Base-by-base conservation (phyloP, 1,140 invertebrate species). In the Danaus plexippus region DNA sequence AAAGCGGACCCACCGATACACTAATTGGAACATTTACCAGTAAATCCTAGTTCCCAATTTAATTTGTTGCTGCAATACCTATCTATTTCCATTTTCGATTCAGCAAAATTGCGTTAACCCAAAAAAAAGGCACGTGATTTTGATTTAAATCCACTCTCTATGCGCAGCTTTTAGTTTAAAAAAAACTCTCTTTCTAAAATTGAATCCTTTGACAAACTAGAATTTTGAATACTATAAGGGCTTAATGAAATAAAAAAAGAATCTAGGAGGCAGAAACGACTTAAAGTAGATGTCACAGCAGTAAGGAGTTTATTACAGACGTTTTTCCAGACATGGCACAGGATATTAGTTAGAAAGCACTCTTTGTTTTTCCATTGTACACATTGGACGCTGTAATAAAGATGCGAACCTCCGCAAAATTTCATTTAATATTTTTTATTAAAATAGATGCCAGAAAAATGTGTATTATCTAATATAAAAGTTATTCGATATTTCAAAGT, bases 11-110 rank as follows among this genome's bases (percentile, higher is more conserved):
- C 71, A 70, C 67, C 71, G 76, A 73, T 76, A 79, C 77, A 83
- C 77, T 83, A 83, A 83, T 83, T 83, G 80, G 73, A 66, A 68
- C 76, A 75, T 79, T 83, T 76, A 68, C 77, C 70, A 75, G 71
- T 75, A 77, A 80, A 83, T 80, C 70, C 71, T 68, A 76, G 76
- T 79, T 68, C 55, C 57, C 66, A 61, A 68, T 68, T 74, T 69
- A 71, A 74, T 74, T 73, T 71, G 71, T 71, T 65, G 58, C 64
- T 50, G 61, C 53, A 63, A 60, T 60, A 60, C 41, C 32, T 32
- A 42, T 32, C 22, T 32, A 42, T 47, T 49, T 18, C 18, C 15
- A 12, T 47, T 49, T 47, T 56, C 50, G 10, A 47, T 32, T 32
- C 43, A 56, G 43, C 54, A 43, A 56, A 49, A 56, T 49, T 56